Percentiles rank a stretch among this genome's conserved stretches.
Evolutionary conservation across 2,113 vertebrate genomes (phyloP).

Genomic region (Nematolebias whitei): DNA sequence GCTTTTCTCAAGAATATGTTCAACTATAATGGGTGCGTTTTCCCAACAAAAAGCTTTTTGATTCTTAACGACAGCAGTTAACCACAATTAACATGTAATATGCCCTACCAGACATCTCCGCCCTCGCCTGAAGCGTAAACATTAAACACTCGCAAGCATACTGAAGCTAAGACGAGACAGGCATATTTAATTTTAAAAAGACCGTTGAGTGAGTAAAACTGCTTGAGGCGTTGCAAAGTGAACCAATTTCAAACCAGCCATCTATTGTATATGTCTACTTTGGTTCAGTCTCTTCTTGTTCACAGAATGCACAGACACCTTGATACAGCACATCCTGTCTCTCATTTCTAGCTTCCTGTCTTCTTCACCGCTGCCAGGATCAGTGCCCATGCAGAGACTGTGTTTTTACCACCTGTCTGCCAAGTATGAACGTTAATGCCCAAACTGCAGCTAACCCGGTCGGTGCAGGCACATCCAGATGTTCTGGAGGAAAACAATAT

Average conservation of each 20-base stretch:
- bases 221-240: not conserved
- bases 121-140: conserved; percentile 53
- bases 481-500: conserved; percentile 36
- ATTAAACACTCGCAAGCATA: conserved; percentile 3
- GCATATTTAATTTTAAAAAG: conserved; percentile 3
- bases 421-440: conserved; percentile 22
- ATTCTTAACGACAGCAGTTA: conserved; percentile 29
- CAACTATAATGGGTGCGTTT: conserved; percentile 9
- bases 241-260: not conserved
- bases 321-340: conserved; percentile 37
- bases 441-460: conserved; percentile 8
- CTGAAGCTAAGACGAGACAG: not conserved
- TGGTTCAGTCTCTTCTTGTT: not conserved
- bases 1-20: not conserved
- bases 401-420: conserved; percentile 28
- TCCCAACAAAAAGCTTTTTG: conserved; percentile 1
- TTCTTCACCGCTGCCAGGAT: conserved; percentile 27
- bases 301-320: not conserved
- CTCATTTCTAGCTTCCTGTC: conserved; percentile 4
- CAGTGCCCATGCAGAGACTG: conserved; percentile 14
- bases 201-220: not conserved
- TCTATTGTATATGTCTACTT: not conserved
- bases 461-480: conserved; percentile 13
- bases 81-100: conserved; percentile 32
- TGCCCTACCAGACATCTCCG: conserved; percentile 31